Evolutionary conservation across 2,113 vertebrate species (phyloP).

Genomic region (Cephalopholis sonnerati): DNA sequence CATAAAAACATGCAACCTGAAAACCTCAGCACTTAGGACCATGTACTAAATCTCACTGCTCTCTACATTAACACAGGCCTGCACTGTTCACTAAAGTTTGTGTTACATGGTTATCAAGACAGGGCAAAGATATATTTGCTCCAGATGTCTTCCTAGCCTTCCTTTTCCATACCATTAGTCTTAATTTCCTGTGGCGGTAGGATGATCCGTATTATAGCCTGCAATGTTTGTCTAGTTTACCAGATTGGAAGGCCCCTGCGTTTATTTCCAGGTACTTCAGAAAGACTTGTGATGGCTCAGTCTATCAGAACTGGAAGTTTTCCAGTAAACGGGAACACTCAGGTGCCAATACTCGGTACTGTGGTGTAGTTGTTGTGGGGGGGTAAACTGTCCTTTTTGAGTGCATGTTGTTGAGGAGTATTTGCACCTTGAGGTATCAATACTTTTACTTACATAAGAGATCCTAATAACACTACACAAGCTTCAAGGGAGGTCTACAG

Average conservation of each 20-base stretch:
- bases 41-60: background rate
- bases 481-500: no score
- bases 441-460: no score
- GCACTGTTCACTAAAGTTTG: background rate
- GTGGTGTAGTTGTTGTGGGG: background rate
- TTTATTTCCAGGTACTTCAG: background rate
- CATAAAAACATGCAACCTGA: slow-evolving; percentile 7
- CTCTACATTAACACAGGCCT: background rate
- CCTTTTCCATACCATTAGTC: background rate
- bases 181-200: slow-evolving; percentile 23
- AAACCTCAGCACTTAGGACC: background rate
- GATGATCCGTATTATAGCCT: background rate
- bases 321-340: background rate
- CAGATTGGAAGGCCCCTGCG: background rate
- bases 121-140: slow-evolving; percentile 8
- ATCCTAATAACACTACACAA: no score
- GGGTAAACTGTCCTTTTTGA: no score
- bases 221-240: slow-evolving; percentile 35
- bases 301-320: background rate
- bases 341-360: background rate
- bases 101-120: background rate
- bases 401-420: no score
- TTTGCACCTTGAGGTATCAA: no score
- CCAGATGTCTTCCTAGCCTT: slow-evolving; percentile 28
- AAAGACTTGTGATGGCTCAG: background rate